Percentiles rank a stretch among this genome's conserved stretches.
Evolutionary conservation across 2,797 vertebrate genomes (phyloP).

Genomic region (Propithecus deckenii): DNA sequence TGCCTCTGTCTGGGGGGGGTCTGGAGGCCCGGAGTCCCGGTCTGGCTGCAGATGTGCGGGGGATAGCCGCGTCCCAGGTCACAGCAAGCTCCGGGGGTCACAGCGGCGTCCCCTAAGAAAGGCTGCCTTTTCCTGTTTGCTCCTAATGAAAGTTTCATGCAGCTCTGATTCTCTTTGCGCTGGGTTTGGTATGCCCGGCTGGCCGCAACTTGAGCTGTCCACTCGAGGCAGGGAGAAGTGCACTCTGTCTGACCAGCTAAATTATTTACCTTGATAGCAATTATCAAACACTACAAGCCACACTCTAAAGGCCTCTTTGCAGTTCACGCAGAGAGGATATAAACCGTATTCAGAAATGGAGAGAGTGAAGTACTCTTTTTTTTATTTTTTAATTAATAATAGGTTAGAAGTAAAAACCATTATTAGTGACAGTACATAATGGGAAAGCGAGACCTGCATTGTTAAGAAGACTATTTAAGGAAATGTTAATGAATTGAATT

Average conservation of each 20-base stretch:
- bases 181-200: conserved; percentile 79
- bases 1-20: conserved; percentile 56
- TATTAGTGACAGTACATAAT: conserved; percentile 81
- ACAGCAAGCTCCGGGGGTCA: conserved; percentile 83
- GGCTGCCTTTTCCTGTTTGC: conserved; percentile 79
- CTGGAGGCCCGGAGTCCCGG: not conserved
- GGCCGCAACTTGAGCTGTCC: conserved; percentile 73
- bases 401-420: conserved; percentile 84
- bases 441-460: conserved; percentile 77
- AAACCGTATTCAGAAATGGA: conserved; percentile 78
- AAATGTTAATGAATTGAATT: conserved; percentile 85
- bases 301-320: conserved; percentile 68
- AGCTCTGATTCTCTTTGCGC: conserved; percentile 79
- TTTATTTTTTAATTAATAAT: conserved; percentile 87
- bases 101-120: conserved; percentile 61
- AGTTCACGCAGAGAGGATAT: conserved; percentile 58
- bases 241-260: conserved; percentile 81
- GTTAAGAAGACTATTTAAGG: conserved; percentile 85
- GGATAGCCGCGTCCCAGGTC: conserved; percentile 66
- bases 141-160: conserved; percentile 83
- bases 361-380: conserved; percentile 65
- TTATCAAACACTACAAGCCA: conserved; percentile 74
- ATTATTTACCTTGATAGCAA: conserved; percentile 86
- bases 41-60: conserved; percentile 78
- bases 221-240: conserved; percentile 69